Evolutionary conservation across 2,113 vertebrate species (phyloP).

Genomic region (Paramisgurnus dabryanus): DNA sequence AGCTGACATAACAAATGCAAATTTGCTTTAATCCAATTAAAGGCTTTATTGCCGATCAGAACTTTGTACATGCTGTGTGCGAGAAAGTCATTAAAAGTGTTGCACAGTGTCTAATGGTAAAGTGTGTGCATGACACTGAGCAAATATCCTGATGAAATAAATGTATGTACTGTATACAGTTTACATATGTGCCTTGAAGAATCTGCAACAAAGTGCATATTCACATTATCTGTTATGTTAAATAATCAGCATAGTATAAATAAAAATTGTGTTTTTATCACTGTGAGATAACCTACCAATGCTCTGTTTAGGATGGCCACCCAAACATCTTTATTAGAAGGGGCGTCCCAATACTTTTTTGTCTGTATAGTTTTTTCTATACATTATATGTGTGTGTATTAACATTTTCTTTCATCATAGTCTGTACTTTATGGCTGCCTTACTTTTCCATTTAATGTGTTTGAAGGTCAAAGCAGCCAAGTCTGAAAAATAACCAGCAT

Average conservation of each 20-base stretch:
- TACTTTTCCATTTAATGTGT: neutral
- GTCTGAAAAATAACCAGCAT: neutral
- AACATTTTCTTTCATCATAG: constrained; percentile 18
- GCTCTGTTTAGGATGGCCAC: too few relatives aligned
- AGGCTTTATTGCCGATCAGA: constrained; percentile 37
- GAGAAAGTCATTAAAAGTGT: constrained; percentile 6
- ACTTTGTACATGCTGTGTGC: constrained; percentile 25
- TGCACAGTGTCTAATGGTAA: neutral
- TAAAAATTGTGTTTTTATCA: too few relatives aligned
- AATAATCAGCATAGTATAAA: too few relatives aligned
- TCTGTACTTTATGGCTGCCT: neutral
- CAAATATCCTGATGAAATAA: neutral
- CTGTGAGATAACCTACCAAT: too few relatives aligned
- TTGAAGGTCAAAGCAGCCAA: constrained; percentile 11
- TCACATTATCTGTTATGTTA: too few relatives aligned
- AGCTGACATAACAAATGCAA: constrained; percentile 54
- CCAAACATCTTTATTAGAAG: too few relatives aligned
- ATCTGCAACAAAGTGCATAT: too few relatives aligned
- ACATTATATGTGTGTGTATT: neutral
- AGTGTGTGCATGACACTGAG: neutral
- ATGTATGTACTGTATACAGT: too few relatives aligned
- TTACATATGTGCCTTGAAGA: too few relatives aligned
- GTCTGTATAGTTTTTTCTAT: too few relatives aligned
- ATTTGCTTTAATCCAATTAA: constrained; percentile 54
- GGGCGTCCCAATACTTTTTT: too few relatives aligned